Percentiles rank a stretch among this genome's conserved stretches.
Conservation (phyloP, 2,888 invertebrate genomes). For the Electrophaes corylata region DNA sequence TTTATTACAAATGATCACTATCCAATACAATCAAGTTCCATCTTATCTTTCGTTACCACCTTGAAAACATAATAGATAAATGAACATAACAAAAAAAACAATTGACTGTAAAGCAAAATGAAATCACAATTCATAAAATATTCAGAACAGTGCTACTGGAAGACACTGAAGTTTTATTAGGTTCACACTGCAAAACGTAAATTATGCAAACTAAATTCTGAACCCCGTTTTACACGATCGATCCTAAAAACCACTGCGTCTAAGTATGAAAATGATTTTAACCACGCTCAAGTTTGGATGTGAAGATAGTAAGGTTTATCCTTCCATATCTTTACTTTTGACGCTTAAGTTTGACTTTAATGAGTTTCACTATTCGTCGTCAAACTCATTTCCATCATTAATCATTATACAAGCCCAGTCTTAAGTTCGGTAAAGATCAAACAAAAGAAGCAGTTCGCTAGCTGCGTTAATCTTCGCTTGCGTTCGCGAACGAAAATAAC, state of each 20-base stretch:
- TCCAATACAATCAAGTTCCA: slow-evolving; percentile 77
- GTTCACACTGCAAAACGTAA: slow-evolving; percentile 51
- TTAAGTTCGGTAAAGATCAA: background rate
- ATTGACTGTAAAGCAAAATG: slow-evolving; percentile 65
- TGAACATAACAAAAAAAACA: slow-evolving; percentile 63
- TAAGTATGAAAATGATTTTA: background rate
- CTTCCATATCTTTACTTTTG: background rate
- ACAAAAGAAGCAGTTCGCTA: background rate
- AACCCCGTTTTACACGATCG: slow-evolving; percentile 1
- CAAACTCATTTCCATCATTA: background rate
- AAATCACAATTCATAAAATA: slow-evolving; percentile 62
- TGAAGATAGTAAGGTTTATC: too few relatives aligned
- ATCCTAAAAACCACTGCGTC: background rate
- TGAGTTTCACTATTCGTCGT: background rate
- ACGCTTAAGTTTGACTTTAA: background rate
- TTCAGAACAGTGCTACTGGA: slow-evolving; percentile 71
- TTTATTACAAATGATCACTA: slow-evolving; percentile 80
- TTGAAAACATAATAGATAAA: slow-evolving; percentile 63
- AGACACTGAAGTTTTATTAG: slow-evolving; percentile 66
- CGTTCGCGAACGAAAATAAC: background rate
- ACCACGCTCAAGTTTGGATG: background rate
- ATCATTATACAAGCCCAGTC: background rate
- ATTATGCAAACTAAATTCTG: slow-evolving; percentile 5
- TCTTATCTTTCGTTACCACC: slow-evolving; percentile 72
- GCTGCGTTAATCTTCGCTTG: background rate